These are phyloP conservation scores for Cerastis rubricosa DNA, from an alignment of 2,888 invertebrate genomes.

Conservation along the genomic window DNA sequence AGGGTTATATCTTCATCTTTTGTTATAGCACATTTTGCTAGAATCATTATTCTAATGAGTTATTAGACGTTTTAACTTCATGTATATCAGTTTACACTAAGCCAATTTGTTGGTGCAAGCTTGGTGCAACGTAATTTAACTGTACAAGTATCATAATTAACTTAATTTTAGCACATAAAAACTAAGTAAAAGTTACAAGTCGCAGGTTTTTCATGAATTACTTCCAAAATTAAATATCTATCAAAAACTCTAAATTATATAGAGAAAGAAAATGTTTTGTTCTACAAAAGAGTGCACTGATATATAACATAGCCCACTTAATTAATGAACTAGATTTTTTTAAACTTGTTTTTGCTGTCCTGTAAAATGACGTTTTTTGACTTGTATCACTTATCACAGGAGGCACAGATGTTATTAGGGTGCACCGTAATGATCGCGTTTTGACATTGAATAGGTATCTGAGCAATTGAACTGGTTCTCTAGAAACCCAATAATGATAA, in stretches of 20 bases:
- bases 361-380: conserved; percentile 21
- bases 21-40: too few species aligned
- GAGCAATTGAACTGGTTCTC: too few species aligned
- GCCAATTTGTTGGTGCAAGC: conserved; percentile 28
- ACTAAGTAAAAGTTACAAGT: conserved; percentile 8
- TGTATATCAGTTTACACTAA: too few species aligned
- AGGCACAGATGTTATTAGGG: too few species aligned
- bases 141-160: conserved; percentile 16
- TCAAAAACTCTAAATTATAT: too few species aligned
- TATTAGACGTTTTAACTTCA: conserved; percentile 3
- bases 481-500: too few species aligned
- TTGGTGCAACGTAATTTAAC: conserved; percentile 27
- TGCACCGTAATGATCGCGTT: too few species aligned
- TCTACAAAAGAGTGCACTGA: too few species aligned
- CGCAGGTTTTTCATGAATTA: conserved; percentile 10
- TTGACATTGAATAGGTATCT: too few species aligned
- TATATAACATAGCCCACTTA: conserved; percentile 2
- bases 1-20: conserved; percentile 19
- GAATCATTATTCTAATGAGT: conserved; percentile 10
- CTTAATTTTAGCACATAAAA: conserved; percentile 7
- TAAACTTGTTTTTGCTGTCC: conserved; percentile 10
- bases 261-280: too few species aligned
- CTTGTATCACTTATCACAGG: conserved; percentile 4
- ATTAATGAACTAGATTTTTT: conserved; percentile 19
- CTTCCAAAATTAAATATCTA: too few species aligned